Percentiles rank a stretch among this genome's conserved stretches.
These are phyloP conservation scores for Crotalus viridis DNA, from an alignment of 2,113 vertebrate genomes.

Conservation along the genomic window DNA sequence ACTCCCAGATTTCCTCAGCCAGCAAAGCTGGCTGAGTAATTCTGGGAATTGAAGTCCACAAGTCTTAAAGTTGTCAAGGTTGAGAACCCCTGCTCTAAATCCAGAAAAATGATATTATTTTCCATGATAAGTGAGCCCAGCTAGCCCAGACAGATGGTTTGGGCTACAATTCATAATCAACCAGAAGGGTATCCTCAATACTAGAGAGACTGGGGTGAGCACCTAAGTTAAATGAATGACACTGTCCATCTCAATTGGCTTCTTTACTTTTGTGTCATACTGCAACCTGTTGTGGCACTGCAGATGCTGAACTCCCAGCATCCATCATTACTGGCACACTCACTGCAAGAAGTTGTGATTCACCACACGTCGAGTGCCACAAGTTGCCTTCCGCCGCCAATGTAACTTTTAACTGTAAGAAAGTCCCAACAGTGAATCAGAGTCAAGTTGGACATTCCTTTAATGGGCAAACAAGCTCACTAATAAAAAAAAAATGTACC, in stretches of 20 bases:
- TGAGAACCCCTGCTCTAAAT: not conserved
- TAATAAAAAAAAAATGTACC: not conserved
- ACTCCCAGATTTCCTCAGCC: too few relatives aligned
- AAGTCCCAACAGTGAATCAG: not conserved
- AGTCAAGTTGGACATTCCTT: not conserved
- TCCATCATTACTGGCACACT: not conserved
- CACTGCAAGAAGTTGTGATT: not conserved
- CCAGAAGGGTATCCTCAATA: not conserved
- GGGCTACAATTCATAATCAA: not conserved
- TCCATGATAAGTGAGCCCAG: not conserved
- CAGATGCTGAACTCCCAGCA: not conserved
- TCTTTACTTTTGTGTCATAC: not conserved
- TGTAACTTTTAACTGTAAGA: not conserved
- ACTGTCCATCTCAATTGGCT: not conserved
- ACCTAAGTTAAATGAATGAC: not conserved
- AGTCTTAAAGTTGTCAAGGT: too few relatives aligned
- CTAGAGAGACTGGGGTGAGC: not conserved
- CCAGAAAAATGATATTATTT: not conserved
- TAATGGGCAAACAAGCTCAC: not conserved
- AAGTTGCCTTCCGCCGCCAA: not conserved
- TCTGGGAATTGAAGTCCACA: too few relatives aligned
- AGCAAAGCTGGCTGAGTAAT: too few relatives aligned
- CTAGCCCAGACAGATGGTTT: not conserved
- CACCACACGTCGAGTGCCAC: not conserved
- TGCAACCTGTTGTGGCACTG: not conserved